phyloP scores from a whole-genome alignment of 2,113 vertebrate genomes.

The Hypocryptadius cinnamomeus region DNA sequence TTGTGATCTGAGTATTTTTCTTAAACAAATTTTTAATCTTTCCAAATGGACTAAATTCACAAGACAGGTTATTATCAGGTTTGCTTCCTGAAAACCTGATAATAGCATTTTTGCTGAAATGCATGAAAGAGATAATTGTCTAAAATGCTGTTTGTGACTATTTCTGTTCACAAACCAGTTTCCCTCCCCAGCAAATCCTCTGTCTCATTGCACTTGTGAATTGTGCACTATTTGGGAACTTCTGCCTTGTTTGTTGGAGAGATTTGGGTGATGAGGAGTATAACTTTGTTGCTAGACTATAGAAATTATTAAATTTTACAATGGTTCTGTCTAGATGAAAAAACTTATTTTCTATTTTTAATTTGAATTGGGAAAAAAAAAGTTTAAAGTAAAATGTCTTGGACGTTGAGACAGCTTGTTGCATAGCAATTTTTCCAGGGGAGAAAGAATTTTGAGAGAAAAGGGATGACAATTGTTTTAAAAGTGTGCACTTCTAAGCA shows the following conservation, averaged over 20 bases:
- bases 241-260: not conserved
- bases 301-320: not conserved
- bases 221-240: not conserved
- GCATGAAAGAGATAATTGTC: not conserved
- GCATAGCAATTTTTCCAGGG: not conserved
- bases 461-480: not conserved
- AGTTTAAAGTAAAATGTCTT: not conserved
- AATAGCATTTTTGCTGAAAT: not conserved
- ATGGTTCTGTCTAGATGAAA: not conserved
- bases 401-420: not conserved
- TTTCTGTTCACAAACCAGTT: not conserved
- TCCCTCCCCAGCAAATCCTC: not conserved
- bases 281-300: not conserved
- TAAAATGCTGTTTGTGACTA: not conserved
- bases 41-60: not conserved
- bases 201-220: not conserved
- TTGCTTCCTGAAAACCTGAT: not conserved
- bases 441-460: not conserved
- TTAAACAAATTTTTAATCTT: not conserved
- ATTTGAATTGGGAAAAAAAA: not conserved
- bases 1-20: not conserved
- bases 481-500: not conserved
- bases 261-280: not conserved
- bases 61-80: not conserved
- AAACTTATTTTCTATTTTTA: not conserved